Percentiles rank a stretch among this genome's conserved stretches.
phyloP scores from a whole-genome alignment of 2,113 vertebrate species.

The Crypturellus undulatus region DNA sequence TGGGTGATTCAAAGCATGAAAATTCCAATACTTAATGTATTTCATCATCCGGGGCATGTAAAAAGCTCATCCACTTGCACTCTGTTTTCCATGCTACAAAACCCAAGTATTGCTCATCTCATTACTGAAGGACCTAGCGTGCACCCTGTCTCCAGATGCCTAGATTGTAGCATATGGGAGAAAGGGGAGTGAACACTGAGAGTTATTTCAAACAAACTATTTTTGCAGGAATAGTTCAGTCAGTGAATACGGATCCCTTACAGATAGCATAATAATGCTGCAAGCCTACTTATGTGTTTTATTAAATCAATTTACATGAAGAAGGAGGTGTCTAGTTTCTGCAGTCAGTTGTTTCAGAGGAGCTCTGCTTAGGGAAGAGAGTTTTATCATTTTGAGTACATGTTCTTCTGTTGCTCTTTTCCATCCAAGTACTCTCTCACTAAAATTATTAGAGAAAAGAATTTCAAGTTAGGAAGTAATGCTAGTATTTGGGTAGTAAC shows the following conservation, averaged over 20 bases:
- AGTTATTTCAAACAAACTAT: slow-evolving; percentile 27
- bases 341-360: not conserved
- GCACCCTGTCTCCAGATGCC: not conserved
- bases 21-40: slow-evolving; percentile 21
- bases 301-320: slow-evolving; percentile 6
- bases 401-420: not conserved
- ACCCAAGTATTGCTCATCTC: slow-evolving; percentile 44
- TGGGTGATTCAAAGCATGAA: slow-evolving; percentile 36
- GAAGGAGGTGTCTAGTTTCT: not conserved
- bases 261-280: not conserved
- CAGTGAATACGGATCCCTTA: not conserved
- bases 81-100: not conserved
- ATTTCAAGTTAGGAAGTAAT: slow-evolving; percentile 9
- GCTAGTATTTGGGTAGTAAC: slow-evolving; percentile 24
- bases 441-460: slow-evolving; percentile 43
- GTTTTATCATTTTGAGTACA: not conserved
- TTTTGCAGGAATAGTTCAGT: slow-evolving; percentile 21
- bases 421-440: not conserved
- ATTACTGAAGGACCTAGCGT: slow-evolving; percentile 31
- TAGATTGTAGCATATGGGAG: not conserved
- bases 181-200: not conserved
- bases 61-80: slow-evolving; percentile 20
- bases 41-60: not conserved
- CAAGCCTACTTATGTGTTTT: slow-evolving; percentile 5
- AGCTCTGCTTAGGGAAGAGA: not conserved